Evolutionary conservation across 2,888 invertebrate species (phyloP), one percentile per base, ranked within the genome.

Genomic region (Bimastos eiseni): DNA sequence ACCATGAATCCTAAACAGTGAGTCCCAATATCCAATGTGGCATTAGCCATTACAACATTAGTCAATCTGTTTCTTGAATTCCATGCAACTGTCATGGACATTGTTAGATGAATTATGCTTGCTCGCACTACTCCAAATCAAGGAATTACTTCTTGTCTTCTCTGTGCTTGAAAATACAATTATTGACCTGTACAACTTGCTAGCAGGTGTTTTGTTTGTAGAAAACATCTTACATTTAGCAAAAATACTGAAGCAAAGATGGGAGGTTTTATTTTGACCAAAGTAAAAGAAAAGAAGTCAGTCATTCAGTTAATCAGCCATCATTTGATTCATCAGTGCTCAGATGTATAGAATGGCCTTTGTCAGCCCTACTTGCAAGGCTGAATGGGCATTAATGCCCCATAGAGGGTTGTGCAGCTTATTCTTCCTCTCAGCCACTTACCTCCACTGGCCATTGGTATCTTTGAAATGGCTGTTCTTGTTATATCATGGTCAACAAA

Each of bases 401-500:
- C 8, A n/a, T n/a, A 70, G n/a, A n/a, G n/a, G 11, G 70, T n/a
- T n/a, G n/a, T 70, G n/a, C n/a, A 70, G 70, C n/a, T 70, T 4
- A 70, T 6, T 30, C 70, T 70, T 70, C 70, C 30, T 70, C 70
- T 70, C 70, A 86, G 6, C 36, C 86, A 86, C 36, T 86, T 24
- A 38, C 38, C 88, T 49, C 88, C 44, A 44, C 33, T 49, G 38
- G 88, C 34, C 33, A 37, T 33, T 19, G 88, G 55, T 41, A 90
- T 90, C 91, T 89, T 90, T 1, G 92, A 90, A 36, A 92, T 91
- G 84, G 93, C 92, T 0, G 93, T 92, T 83, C 91, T 91, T n/a
- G 93, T 93, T 55, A 93, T 91, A 89, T 93, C 93, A 86, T 93
- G 93, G 91, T 93, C 93, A 30, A 93, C 37, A 41, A 93, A 93